phyloP scores from a whole-genome alignment of 2,113 vertebrate species.

The Talpa occidentalis region DNA sequence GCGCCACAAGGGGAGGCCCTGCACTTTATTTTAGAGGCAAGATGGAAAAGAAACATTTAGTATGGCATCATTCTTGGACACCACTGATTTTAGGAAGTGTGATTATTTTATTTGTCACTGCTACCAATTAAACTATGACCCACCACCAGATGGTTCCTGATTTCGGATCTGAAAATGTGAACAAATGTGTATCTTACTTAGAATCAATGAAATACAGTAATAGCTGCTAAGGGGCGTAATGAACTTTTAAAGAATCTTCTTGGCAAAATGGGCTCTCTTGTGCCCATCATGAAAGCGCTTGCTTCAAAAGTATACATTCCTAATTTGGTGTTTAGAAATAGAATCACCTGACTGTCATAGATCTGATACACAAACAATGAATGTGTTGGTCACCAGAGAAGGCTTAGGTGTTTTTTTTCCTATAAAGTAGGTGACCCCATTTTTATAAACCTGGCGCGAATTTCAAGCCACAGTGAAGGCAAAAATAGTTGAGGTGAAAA shows the following conservation, averaged over 20 bases:
- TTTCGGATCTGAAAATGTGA: slow-evolving; percentile 52
- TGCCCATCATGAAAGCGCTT: background rate
- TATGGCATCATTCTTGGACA: slow-evolving; percentile 27
- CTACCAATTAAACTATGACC: slow-evolving; percentile 37
- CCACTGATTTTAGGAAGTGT: background rate
- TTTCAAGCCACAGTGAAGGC: slow-evolving; percentile 64
- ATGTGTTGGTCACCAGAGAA: slow-evolving; percentile 58
- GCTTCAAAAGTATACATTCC: slow-evolving; percentile 26
- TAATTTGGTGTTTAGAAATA: slow-evolving; percentile 52
- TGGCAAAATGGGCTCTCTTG: background rate
- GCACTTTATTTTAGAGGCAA: slow-evolving; percentile 52
- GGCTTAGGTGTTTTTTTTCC: background rate
- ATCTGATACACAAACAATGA: slow-evolving; percentile 40
- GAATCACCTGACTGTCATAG: slow-evolving; percentile 34
- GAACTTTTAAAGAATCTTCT: slow-evolving; percentile 6
- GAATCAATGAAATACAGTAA: background rate
- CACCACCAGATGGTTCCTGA: background rate
- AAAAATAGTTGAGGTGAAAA: slow-evolving; percentile 78
- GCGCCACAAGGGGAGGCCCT: no score
- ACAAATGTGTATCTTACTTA: background rate
- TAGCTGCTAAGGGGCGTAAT: background rate
- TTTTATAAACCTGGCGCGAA: slow-evolving; percentile 69
- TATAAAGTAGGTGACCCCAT: slow-evolving; percentile 71
- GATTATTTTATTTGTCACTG: slow-evolving; percentile 16
- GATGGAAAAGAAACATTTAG: slow-evolving; percentile 47